These are phyloP conservation scores for Catocala sponsa DNA, from an alignment of 2,888 invertebrate genomes.

Conservation along the genomic window DNA sequence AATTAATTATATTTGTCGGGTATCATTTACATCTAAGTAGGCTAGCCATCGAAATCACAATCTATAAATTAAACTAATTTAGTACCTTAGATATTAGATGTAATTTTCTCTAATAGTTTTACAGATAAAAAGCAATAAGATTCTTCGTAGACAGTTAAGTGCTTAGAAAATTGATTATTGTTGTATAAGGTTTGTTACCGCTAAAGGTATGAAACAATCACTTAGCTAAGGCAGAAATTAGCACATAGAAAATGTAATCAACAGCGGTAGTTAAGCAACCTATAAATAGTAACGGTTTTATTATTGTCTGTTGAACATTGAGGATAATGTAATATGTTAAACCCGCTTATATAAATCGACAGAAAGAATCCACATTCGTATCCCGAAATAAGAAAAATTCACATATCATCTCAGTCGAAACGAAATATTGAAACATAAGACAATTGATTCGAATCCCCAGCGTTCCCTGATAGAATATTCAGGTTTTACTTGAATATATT, in stretches of 20 bases:
- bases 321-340: too few species aligned
- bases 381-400: conserved; percentile 31
- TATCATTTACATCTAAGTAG: background rate
- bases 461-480: conserved; percentile 52
- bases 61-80: conserved; percentile 43
- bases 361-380: conserved; percentile 12
- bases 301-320: too few species aligned
- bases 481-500: conserved; percentile 51
- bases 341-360: too few species aligned
- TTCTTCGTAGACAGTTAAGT: conserved; percentile 32
- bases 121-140: conserved; percentile 41
- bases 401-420: conserved; percentile 37
- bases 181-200: background rate
- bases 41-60: conserved; percentile 9
- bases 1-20: too few species aligned
- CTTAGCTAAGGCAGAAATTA: too few species aligned
- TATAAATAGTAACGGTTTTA: too few species aligned
- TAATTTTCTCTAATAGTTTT: conserved; percentile 43
- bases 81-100: conserved; percentile 31
- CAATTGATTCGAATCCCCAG: conserved; percentile 51
- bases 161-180: conserved; percentile 11
- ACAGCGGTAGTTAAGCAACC: too few species aligned
- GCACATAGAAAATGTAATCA: too few species aligned
- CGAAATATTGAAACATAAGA: conserved; percentile 50
- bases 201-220: background rate